Conservation (phyloP, 64 coral and sea anemone species). For the Orbicella faveolata region DNA sequence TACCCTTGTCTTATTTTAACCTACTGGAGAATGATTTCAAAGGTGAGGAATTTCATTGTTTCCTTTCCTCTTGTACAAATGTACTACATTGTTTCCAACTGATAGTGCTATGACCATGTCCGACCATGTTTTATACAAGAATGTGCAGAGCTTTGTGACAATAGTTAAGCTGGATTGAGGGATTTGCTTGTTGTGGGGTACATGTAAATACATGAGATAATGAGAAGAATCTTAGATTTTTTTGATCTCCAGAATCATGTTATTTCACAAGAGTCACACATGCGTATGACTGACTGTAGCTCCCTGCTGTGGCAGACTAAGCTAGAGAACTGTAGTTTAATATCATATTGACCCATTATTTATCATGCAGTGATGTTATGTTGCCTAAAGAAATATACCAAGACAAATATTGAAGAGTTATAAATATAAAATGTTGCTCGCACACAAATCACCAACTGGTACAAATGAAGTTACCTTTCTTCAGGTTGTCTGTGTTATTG, state of each 20-base stretch:
- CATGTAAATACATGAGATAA: too few relatives aligned
- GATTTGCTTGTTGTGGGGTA: too few relatives aligned
- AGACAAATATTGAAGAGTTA: neutral
- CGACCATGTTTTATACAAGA: neutral
- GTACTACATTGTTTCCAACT: neutral
- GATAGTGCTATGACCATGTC: neutral
- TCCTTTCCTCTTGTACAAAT: neutral
- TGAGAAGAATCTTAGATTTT: too few relatives aligned
- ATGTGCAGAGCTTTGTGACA: neutral
- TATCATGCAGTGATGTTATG: too few relatives aligned
- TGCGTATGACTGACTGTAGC: neutral
- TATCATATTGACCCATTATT: neutral
- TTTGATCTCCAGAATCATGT: too few relatives aligned
- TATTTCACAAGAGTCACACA: neutral
- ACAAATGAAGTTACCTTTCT: too few relatives aligned
- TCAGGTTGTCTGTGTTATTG: neutral
- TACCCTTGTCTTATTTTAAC: slow-evolving; percentile 5
- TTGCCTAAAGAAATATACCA: too few relatives aligned
- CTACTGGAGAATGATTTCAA: neutral
- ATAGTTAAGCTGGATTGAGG: too few relatives aligned
- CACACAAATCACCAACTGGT: too few relatives aligned
- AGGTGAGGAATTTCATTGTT: neutral
- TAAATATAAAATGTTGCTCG: neutral
- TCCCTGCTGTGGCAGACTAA: neutral
- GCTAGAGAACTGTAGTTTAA: neutral